Percentiles rank a stretch among this genome's conserved stretches.
These are phyloP conservation scores for Hycleus phaleratus DNA, from an alignment of 1,140 invertebrate species.

Conservation along the genomic window DNA sequence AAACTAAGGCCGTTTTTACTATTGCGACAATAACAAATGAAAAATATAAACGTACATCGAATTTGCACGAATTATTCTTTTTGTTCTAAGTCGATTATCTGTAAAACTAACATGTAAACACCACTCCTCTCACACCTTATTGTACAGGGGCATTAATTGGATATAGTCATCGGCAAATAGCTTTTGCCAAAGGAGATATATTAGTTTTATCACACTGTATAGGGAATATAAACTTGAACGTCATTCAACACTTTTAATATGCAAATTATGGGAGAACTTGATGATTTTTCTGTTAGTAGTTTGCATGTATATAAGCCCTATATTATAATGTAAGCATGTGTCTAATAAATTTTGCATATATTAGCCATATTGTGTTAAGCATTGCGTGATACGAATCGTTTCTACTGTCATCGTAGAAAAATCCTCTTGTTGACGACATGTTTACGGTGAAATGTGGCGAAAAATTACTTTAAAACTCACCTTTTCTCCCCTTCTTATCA, in stretches of 20 bases:
- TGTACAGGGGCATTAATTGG: too few relatives aligned
- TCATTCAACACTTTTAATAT: conserved; percentile 20
- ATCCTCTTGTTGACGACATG: background rate
- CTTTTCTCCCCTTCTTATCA: too few relatives aligned
- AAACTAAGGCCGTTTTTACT: conserved; percentile 4
- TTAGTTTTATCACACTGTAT: conserved; percentile 18
- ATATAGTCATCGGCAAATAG: background rate
- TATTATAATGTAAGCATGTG: conserved; percentile 9
- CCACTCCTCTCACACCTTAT: too few relatives aligned
- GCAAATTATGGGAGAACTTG: conserved; percentile 14
- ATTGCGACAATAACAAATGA: conserved; percentile 8
- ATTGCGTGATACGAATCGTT: conserved; percentile 12
- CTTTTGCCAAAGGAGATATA: conserved; percentile 16
- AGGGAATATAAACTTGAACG: background rate
- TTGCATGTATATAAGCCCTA: conserved; percentile 10
- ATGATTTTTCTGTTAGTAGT: conserved; percentile 10
- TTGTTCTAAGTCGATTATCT: too few relatives aligned
- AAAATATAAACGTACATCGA: background rate
- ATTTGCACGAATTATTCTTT: too few relatives aligned
- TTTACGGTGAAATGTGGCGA: background rate
- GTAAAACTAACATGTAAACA: too few relatives aligned
- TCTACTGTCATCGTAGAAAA: conserved; percentile 2
- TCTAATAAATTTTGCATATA: conserved; percentile 15
- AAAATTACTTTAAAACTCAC: background rate
- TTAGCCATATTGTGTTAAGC: conserved; percentile 13